phyloP scores from a whole-genome alignment of 1,140 invertebrate species.

The Sminthurides bifidus region DNA sequence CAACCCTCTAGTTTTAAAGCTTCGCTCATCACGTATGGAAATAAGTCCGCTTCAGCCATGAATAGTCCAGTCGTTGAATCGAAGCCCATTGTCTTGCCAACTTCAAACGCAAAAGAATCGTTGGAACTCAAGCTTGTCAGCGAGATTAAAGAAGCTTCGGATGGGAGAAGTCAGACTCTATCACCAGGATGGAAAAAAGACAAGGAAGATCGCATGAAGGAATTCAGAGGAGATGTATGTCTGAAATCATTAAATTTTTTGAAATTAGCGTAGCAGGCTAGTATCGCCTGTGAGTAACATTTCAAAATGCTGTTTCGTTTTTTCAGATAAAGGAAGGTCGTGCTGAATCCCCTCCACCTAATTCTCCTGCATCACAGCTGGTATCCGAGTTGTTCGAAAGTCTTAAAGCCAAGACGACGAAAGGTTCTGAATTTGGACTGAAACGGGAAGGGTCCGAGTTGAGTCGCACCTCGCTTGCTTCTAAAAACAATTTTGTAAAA shows the following conservation, averaged over 20 bases:
- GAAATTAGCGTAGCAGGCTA: background rate
- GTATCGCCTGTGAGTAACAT: slow-evolving; percentile 4
- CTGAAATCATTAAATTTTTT: slow-evolving; percentile 5
- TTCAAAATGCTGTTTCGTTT: slow-evolving; percentile 10
- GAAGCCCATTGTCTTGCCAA: slow-evolving; percentile 4
- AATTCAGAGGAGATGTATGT: slow-evolving; percentile 13
- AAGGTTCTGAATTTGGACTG: no score
- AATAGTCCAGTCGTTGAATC: slow-evolving; percentile 19
- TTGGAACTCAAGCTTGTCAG: slow-evolving; percentile 63
- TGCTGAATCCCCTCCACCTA: slow-evolving; percentile 34
- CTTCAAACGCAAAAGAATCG: slow-evolving; percentile 56
- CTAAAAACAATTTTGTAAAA: no score
- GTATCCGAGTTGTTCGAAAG: slow-evolving; percentile 53
- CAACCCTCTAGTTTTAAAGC: slow-evolving; percentile 7
- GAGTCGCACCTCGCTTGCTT: no score
- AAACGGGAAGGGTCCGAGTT: no score
- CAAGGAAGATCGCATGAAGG: slow-evolving; percentile 19
- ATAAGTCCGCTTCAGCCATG: slow-evolving; percentile 4
- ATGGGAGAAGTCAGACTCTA: slow-evolving; percentile 36
- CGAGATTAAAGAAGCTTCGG: slow-evolving; percentile 64
- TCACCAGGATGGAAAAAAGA: slow-evolving; percentile 38
- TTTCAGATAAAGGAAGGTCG: slow-evolving; percentile 15
- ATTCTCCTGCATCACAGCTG: slow-evolving; percentile 58
- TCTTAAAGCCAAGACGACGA: slow-evolving; percentile 33
- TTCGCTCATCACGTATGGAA: background rate